Evolutionary conservation across 2,888 invertebrate genomes (phyloP).

Genomic region (Chrysodeixis includens): DNA sequence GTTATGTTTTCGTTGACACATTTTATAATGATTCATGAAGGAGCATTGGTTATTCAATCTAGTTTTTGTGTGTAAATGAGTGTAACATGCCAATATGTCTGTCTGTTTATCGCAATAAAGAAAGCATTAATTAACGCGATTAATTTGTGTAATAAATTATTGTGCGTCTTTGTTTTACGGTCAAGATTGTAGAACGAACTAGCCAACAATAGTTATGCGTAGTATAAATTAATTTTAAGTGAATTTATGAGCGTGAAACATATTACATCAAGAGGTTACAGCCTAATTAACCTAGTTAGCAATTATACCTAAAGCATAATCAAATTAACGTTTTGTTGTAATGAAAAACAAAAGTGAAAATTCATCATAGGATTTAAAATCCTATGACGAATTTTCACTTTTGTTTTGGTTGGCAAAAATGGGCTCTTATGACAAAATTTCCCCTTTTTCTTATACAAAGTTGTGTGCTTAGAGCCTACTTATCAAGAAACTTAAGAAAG

Average conservation of each 20-base stretch:
- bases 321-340: not conserved
- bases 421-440: too few species aligned
- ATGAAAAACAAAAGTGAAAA: not conserved
- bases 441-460: too few species aligned
- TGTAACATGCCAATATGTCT: not conserved
- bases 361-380: too few species aligned
- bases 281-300: conserved; percentile 1
- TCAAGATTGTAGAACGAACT: not conserved
- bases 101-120: not conserved
- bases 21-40: conserved; percentile 60
- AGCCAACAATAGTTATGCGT: not conserved
- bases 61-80: conserved; percentile 27
- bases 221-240: not conserved
- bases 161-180: not conserved
- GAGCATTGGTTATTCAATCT: conserved; percentile 44
- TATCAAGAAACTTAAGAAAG: too few species aligned
- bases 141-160: not conserved
- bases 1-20: conserved; percentile 55
- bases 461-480: too few species aligned
- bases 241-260: not conserved
- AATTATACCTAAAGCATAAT: not conserved
- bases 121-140: not conserved
- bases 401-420: too few species aligned
- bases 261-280: not conserved
- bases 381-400: too few species aligned